These are phyloP conservation scores for Clinocottus analis DNA, from an alignment of 2,113 vertebrate species.

Conservation along the genomic window DNA sequence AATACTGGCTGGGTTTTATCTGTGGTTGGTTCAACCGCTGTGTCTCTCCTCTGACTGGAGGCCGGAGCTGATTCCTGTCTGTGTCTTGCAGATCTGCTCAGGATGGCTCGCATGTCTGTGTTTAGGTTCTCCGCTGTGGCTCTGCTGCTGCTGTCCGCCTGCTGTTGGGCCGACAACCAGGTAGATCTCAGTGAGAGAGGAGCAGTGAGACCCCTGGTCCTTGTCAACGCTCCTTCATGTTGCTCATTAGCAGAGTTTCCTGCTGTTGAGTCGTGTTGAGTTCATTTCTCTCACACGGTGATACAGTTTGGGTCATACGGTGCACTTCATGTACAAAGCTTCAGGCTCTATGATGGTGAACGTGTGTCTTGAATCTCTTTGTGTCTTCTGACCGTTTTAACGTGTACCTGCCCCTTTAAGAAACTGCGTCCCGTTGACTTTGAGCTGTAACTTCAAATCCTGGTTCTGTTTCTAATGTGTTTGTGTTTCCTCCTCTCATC, in stretches of 20 bases:
- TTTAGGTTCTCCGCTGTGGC: conserved; percentile 39
- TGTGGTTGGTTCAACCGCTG: neutral
- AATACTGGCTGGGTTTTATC: neutral
- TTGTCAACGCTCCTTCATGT: neutral
- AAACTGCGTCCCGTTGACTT: neutral
- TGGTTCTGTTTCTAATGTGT: conserved; percentile 1
- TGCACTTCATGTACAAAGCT: neutral
- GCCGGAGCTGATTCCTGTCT: neutral
- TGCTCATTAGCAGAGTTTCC: neutral
- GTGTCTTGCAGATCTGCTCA: conserved; percentile 41
- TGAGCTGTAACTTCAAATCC: neutral
- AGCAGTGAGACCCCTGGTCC: neutral
- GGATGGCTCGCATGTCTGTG: conserved; percentile 34
- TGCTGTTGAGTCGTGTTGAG: neutral
- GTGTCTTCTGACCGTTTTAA: neutral
- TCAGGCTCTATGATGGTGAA: neutral
- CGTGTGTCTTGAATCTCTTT: neutral
- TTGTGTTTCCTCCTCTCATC: neutral
- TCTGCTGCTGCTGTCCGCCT: conserved; percentile 55
- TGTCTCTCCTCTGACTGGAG: neutral
- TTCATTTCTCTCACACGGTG: neutral
- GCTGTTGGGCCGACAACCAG: conserved; percentile 54
- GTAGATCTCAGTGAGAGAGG: conserved; percentile 2
- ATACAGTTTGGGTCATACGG: neutral
- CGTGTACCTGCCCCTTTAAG: neutral